A percentile compares a stretch with the other conserved stretches of the same genome.
Conservation (phyloP, 1,140 invertebrate species). For the Drosophila setifemur region DNA sequence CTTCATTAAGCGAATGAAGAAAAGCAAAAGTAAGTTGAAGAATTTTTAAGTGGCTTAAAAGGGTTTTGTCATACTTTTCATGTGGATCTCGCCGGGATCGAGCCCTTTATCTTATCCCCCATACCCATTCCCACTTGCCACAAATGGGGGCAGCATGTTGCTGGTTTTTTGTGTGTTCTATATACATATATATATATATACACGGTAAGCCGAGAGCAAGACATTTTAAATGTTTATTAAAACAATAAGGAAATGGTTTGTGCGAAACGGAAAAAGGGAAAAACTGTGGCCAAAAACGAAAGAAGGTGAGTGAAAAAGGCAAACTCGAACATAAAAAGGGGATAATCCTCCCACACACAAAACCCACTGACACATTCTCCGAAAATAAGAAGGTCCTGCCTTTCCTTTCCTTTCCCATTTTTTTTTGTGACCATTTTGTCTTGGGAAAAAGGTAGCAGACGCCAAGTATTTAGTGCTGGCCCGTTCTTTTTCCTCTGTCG, state of each 20-base stretch:
- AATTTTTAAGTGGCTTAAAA: constrained; percentile 82
- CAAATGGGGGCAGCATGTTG: constrained; percentile 55
- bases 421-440: constrained; percentile 56
- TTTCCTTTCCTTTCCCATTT: constrained; percentile 32
- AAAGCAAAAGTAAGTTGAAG: constrained; percentile 78
- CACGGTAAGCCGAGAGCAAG: constrained; percentile 69
- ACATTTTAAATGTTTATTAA: constrained; percentile 82
- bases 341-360: constrained; percentile 65
- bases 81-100: constrained; percentile 44
- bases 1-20: constrained; percentile 81
- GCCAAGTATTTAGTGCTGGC: constrained; percentile 64
- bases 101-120: constrained; percentile 26
- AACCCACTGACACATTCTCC: constrained; percentile 6
- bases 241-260: constrained; percentile 81
- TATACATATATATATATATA: neutral
- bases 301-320: constrained; percentile 67
- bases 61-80: constrained; percentile 80
- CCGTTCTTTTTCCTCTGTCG: constrained; percentile 20
- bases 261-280: constrained; percentile 38
- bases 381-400: constrained; percentile 60
- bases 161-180: constrained; percentile 64
- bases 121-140: constrained; percentile 21
- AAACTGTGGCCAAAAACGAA: constrained; percentile 44
- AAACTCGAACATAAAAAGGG: constrained; percentile 70
- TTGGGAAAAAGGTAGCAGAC: constrained; percentile 57